phyloP scores from a whole-genome alignment of 2,113 vertebrate genomes.

The Collichthys lucidus region DNA sequence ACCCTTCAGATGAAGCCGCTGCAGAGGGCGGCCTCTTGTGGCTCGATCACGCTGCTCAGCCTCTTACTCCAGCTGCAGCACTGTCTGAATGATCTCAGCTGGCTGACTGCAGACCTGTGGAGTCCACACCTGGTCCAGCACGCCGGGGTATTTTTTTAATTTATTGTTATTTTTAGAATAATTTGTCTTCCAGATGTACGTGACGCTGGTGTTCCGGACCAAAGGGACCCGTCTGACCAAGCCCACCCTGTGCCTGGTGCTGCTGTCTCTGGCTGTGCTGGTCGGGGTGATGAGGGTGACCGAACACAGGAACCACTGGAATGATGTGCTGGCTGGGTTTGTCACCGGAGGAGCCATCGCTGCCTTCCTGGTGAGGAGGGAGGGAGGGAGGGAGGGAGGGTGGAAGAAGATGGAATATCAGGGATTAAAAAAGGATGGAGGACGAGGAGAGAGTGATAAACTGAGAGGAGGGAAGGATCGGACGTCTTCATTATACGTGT shows the following conservation, averaged over 20 bases:
- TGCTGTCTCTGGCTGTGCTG: constrained; percentile 89
- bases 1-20: constrained; percentile 20
- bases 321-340: constrained; percentile 90
- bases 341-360: constrained; percentile 90
- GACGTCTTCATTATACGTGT: not conserved
- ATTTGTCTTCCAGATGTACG: constrained; percentile 88
- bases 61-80: not conserved
- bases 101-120: not conserved
- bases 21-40: constrained; percentile 59
- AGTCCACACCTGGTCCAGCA: not conserved
- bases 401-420: not conserved
- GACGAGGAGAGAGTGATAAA: not conserved
- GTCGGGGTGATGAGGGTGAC: constrained; percentile 91
- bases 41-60: constrained; percentile 11
- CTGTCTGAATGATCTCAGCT: not conserved
- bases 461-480: not conserved
- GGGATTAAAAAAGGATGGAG: not conserved
- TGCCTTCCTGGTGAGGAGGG: constrained; percentile 86
- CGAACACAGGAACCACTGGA: constrained; percentile 94
- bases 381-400: not conserved
- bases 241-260: constrained; percentile 89
- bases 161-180: not conserved
- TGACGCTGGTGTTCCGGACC: constrained; percentile 89
- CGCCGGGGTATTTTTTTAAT: not conserved
- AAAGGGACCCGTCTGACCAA: constrained; percentile 92